Percentiles rank a stretch among this genome's conserved stretches.
Conservation (phyloP, 2,797 vertebrate species). For the Echeneis naucrates region DNA sequence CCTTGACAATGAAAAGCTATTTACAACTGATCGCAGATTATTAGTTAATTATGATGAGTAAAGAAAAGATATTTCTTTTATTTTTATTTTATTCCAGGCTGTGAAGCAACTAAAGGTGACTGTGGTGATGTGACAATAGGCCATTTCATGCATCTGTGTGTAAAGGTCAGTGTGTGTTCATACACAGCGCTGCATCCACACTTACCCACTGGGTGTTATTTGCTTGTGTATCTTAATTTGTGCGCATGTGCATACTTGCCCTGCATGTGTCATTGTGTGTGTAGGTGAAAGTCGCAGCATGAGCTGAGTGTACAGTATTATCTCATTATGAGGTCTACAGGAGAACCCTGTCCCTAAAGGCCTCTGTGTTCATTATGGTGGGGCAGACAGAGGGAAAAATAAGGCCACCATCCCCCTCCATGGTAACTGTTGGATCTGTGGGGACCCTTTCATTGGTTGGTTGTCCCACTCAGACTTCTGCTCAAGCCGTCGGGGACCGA, state of each 20-base stretch:
- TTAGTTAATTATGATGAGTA: too few species aligned
- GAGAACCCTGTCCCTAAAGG: slow-evolving; percentile 49
- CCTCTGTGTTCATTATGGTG: slow-evolving; percentile 36
- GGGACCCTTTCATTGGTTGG: slow-evolving; percentile 49
- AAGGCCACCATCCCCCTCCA: slow-evolving; percentile 38
- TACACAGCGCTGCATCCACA: background rate
- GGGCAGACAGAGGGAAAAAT: slow-evolving; percentile 48
- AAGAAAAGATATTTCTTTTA: background rate
- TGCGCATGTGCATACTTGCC: slow-evolving; percentile 16
- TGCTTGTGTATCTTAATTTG: slow-evolving; percentile 32
- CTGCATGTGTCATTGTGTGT: slow-evolving; percentile 10
- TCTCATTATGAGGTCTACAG: slow-evolving; percentile 53
- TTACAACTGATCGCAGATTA: too few species aligned
- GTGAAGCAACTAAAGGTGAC: background rate
- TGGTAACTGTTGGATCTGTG: slow-evolving; percentile 61
- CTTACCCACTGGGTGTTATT: slow-evolving; percentile 12
- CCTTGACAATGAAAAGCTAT: too few species aligned
- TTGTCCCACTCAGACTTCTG: slow-evolving; percentile 45
- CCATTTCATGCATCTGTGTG: slow-evolving; percentile 42
- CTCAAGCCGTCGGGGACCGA: slow-evolving; percentile 44
- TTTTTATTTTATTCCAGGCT: too few species aligned
- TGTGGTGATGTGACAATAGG: background rate
- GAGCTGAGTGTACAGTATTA: slow-evolving; percentile 51
- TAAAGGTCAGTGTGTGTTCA: background rate
- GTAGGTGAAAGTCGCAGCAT: slow-evolving; percentile 41